Evolutionary conservation across 2,797 vertebrate species (phyloP).

Genomic region (Acanthis flammea): DNA sequence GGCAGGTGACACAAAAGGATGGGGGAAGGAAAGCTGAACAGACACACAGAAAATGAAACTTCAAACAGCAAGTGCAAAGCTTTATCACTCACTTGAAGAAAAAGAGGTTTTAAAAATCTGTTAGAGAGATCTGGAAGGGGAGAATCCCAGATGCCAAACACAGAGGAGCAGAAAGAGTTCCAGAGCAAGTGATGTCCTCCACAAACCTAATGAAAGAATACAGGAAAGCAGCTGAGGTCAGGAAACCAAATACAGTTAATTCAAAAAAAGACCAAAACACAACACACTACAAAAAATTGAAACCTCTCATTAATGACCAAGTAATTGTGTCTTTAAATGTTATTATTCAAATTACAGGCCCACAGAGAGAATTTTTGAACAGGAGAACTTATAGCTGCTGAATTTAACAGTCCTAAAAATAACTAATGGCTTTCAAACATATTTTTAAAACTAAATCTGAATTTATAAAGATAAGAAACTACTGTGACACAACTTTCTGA

Average conservation of each 20-base stretch:
- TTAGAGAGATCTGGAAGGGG: constrained; percentile 2
- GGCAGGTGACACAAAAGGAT: background rate
- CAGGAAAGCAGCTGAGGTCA: background rate
- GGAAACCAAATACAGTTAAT: background rate
- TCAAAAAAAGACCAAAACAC: background rate
- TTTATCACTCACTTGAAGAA: constrained; percentile 52
- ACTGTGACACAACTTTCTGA: background rate
- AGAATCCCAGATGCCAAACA: background rate
- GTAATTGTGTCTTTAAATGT: background rate
- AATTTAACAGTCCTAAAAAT: background rate
- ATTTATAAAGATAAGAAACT: background rate
- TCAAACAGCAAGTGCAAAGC: background rate
- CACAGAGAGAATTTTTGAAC: background rate
- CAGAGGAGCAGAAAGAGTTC: background rate
- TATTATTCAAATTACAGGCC: background rate
- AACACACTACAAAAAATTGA: background rate
- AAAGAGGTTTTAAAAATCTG: constrained; percentile 38
- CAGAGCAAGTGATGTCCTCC: background rate
- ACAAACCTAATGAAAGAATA: constrained; percentile 37
- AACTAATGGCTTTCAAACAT: background rate
- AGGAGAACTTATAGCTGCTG: background rate
- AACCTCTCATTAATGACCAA: background rate
- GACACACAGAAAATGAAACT: background rate
- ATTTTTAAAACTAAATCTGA: background rate
- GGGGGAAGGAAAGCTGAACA: background rate